phyloP scores from a whole-genome alignment of 2,888 invertebrate genomes.

The Keiferia lycopersicella region DNA sequence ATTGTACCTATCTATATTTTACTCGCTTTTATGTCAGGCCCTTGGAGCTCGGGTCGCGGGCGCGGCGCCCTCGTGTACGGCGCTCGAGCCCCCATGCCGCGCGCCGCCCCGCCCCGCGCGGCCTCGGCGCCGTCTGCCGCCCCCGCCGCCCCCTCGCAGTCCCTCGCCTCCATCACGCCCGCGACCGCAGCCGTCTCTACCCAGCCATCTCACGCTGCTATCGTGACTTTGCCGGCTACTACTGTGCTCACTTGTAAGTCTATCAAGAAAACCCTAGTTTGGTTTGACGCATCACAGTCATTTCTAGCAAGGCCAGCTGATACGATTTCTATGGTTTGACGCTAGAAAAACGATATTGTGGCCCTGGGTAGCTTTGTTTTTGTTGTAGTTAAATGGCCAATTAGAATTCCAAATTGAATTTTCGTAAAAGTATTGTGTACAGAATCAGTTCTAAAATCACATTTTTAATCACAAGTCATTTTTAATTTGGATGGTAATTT shows the following conservation, averaged over 20 bases:
- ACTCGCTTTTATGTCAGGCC: slow-evolving; percentile 31
- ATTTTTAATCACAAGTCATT: too few species aligned
- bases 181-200: slow-evolving; percentile 30
- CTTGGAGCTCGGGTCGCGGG: slow-evolving; percentile 52
- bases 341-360: too few species aligned
- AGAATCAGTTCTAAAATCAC: too few species aligned
- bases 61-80: slow-evolving; percentile 67
- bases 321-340: too few species aligned
- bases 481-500: too few species aligned
- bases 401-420: too few species aligned
- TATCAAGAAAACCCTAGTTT: neutral
- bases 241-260: slow-evolving; percentile 65
- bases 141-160: slow-evolving; percentile 30
- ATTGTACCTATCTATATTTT: too few species aligned
- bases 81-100: slow-evolving; percentile 43
- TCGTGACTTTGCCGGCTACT: slow-evolving; percentile 57
- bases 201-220: slow-evolving; percentile 47
- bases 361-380: too few species aligned
- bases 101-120: slow-evolving; percentile 37
- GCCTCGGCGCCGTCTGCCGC: slow-evolving; percentile 45
- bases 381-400: too few species aligned
- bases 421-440: too few species aligned
- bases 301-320: too few species aligned
- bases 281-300: too few species aligned
- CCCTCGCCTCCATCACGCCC: slow-evolving; percentile 19